Percentiles rank a stretch among this genome's conserved stretches.
Evolutionary conservation across 1,140 invertebrate species (phyloP).

Genomic region (Bombus waltoni): DNA sequence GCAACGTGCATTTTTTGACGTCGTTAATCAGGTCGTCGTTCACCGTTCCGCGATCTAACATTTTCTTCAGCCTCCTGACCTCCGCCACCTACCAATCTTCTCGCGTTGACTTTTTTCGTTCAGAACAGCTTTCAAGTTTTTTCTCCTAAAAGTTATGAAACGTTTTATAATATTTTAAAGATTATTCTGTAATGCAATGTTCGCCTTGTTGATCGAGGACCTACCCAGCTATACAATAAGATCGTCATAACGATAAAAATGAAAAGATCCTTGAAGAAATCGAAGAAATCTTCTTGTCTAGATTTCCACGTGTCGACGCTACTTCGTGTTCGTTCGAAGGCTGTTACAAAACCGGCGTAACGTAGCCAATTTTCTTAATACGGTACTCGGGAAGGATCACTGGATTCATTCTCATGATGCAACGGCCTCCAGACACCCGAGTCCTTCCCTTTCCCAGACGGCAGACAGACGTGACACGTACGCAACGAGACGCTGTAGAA

Average conservation of each 20-base stretch:
- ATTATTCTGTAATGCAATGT: neutral
- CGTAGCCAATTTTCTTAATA: constrained; percentile 47
- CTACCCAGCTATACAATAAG: too few relatives aligned
- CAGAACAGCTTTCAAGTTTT: neutral
- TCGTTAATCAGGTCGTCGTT: constrained; percentile 45
- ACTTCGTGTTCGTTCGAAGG: constrained; percentile 2
- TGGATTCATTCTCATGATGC: constrained; percentile 67
- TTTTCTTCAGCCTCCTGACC: constrained; percentile 16
- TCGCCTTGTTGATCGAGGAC: neutral
- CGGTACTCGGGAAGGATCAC: constrained; percentile 52
- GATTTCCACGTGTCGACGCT: neutral
- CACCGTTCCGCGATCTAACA: constrained; percentile 44
- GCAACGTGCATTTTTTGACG: constrained; percentile 67
- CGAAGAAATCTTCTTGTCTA: neutral
- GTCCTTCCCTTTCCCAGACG: constrained; percentile 78
- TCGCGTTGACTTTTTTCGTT: neutral
- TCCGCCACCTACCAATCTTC: neutral
- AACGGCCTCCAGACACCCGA: constrained; percentile 69
- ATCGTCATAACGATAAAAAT: neutral
- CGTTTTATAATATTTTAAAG: neutral
- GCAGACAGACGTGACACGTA: constrained; percentile 80
- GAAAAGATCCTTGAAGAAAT: neutral
- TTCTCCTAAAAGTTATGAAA: neutral
- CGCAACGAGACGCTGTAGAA: constrained; percentile 72
- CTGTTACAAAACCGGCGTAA: constrained; percentile 31